Base-by-base conservation (phyloP, 2,888 invertebrate genomes). In the Sabellastarte sp. region DNA sequence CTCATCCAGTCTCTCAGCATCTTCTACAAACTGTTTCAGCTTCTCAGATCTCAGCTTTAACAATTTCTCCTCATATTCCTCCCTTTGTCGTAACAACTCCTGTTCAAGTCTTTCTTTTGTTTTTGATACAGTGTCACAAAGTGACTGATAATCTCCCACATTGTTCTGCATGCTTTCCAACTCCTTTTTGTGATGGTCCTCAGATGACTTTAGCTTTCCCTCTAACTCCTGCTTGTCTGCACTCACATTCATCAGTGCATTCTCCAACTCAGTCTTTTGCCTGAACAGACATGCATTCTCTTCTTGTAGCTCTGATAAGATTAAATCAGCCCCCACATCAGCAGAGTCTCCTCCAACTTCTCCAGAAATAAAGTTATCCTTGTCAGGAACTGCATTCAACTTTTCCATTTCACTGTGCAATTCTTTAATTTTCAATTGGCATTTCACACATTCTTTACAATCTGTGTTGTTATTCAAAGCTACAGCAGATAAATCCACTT, bases 281-380 rank as follows among this genome's bases (percentile, higher is more conserved):
- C 59, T 57, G 31, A 56, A 67, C 33, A 67, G 62, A 4, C 50
- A 32, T 24, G 57, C 65, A 63, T 66, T 67, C 52, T 66, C 66
- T 41, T 66, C 63, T 33, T 64, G 63, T 5, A 66, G 60, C n/a
- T 66, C 66, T 55, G 28, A 24, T 33, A 32, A 28, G 41, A 15
- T 20, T 15, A 41, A 20, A 41, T 41, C 41, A 20, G 41, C 41
- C 10, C 10, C 41, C 10, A 41, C 20, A 41, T 41, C 41, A 41
- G 20, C 41, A 20, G 10, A 15, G 20, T 41, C 41, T 41, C 10
- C 41, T 15, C 41, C 41, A 15, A 20, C 20, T n/a, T n/a, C n/a
- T n/a, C n/a, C n/a, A n/a, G n/a, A n/a, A n/a, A n/a, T n/a, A n/a
- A n/a, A n/a, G 41, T 41, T 61, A 32, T 32, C 1, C 28, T n/a